phyloP scores from a whole-genome alignment of 2,888 invertebrate species.

The Leptopterna dolabrata region DNA sequence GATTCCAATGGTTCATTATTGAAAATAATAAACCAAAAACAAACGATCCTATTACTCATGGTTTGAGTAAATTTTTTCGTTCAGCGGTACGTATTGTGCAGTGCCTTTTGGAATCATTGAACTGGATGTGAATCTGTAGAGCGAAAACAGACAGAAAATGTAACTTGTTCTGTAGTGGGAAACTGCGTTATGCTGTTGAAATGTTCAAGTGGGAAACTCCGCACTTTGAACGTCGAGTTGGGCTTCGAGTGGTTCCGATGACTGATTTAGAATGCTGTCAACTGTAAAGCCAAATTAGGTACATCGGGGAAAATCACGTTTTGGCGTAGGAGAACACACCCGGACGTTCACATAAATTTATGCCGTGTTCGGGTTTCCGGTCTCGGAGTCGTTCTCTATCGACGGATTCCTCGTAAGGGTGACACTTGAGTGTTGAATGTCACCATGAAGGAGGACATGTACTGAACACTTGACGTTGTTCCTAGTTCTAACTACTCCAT shows the following conservation, averaged over 20 bases:
- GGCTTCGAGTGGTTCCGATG: background rate
- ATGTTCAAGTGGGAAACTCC: background rate
- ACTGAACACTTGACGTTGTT: background rate
- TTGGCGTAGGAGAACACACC: background rate
- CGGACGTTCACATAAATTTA: background rate
- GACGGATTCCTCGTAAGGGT: background rate
- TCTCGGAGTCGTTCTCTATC: background rate
- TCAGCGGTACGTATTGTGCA: too few species aligned
- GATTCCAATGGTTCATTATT: too few species aligned
- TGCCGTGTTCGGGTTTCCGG: background rate
- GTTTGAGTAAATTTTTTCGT: too few species aligned
- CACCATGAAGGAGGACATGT: background rate
- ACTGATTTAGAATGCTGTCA: background rate
- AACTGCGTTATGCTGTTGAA: background rate
- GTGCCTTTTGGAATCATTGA: too few species aligned
- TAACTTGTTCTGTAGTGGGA: background rate
- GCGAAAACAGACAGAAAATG: background rate
- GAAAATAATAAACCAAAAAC: too few species aligned
- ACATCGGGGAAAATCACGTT: background rate
- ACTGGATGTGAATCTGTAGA: too few species aligned
- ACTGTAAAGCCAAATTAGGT: background rate
- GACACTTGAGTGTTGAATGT: background rate
- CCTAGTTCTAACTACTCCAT: background rate
- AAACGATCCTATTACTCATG: too few species aligned
- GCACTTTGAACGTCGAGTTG: background rate